These are phyloP conservation scores for Manis crassicaudata DNA, from an alignment of 2,797 vertebrate genomes.

Conservation along the genomic window DNA sequence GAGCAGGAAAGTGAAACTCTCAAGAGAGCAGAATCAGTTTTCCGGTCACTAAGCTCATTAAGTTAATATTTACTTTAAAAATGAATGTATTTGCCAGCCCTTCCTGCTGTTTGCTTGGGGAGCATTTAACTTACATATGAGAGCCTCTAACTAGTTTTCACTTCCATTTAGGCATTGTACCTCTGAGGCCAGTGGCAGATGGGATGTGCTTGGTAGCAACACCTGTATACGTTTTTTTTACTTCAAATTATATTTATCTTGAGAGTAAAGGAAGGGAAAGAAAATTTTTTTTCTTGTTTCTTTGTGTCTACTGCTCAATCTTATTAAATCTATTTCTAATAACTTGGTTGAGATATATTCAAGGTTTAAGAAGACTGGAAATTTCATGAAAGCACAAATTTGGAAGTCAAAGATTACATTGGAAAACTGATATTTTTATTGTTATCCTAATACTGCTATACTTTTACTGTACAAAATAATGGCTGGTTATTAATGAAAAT, in stretches of 20 bases:
- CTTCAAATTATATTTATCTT: neutral
- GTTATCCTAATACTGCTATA: neutral
- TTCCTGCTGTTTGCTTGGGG: conserved; percentile 69
- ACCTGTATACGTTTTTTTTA: neutral
- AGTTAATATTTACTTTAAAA: conserved; percentile 80
- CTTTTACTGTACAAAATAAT: neutral
- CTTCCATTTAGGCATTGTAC: neutral
- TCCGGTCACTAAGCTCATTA: conserved; percentile 64
- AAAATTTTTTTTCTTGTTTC: neutral
- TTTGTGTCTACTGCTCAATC: neutral
- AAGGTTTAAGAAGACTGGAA: conserved; percentile 33
- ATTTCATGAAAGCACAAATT: neutral
- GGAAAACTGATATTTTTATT: conserved; percentile 21
- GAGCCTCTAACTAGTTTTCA: neutral
- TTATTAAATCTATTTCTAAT: conserved; percentile 39
- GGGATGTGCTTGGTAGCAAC: neutral
- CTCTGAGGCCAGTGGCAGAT: neutral
- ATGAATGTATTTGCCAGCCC: conserved; percentile 63
- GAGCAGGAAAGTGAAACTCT: conserved; percentile 55
- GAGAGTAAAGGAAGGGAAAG: conserved; percentile 16
- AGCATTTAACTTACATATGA: conserved; percentile 17
- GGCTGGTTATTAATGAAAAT: neutral
- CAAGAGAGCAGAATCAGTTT: conserved; percentile 59
- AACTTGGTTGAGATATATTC: neutral
- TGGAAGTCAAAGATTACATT: neutral